Base-by-base conservation (phyloP, 2,113 vertebrate species). In the Athene cunicularia region DNA sequence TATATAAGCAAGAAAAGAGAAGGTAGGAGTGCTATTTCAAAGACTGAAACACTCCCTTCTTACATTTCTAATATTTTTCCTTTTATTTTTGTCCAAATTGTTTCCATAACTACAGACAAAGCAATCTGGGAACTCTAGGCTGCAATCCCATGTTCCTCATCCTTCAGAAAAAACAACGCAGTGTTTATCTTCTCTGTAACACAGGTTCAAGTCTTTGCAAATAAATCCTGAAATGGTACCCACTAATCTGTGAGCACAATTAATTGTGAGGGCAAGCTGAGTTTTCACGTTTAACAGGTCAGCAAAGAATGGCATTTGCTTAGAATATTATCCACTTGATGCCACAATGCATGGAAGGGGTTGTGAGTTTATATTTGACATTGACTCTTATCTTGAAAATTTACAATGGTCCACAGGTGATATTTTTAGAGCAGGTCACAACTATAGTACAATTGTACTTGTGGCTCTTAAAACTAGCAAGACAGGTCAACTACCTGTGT, bases 31-130 rank as follows among this genome's bases (percentile, higher is more conserved):
- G 56, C 53, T 87, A 4, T 74, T 95, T 88, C 47, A 83, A 93
- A 79, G 60, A n/a, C 30, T 75, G 74, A 81, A 91, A 93, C 28
- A 68, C 32, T 53, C 87, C 41, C 49, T 89, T 45, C 66, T 87
- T 80, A 53, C 5, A 22, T 59, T 63, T 73, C 39, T 62, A 90
- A 18, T 90, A 64, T 66, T 81, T 75, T 87, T 75, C 17, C 14
- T 91, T 86, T 85, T 52, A 43, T 76, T 86, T 90, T 84, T 89
- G 37, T 49, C 56, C n/a, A 73, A 6, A 75, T 84, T 81, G 59
- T 88, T 95, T 95, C 90, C 35, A 28, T 95, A 91, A 89, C 88
- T 92, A 95, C 13, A 4, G 77, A 87, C 24, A 71, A 93, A 74
- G n/a, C 68, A 89, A 75, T 56, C 35, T 77, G 49, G 32, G 73